A percentile compares a stretch with the other conserved stretches of the same genome.
Evolutionary conservation across 2,888 invertebrate species (phyloP).

Genomic region (Anthophora plumipes): DNA sequence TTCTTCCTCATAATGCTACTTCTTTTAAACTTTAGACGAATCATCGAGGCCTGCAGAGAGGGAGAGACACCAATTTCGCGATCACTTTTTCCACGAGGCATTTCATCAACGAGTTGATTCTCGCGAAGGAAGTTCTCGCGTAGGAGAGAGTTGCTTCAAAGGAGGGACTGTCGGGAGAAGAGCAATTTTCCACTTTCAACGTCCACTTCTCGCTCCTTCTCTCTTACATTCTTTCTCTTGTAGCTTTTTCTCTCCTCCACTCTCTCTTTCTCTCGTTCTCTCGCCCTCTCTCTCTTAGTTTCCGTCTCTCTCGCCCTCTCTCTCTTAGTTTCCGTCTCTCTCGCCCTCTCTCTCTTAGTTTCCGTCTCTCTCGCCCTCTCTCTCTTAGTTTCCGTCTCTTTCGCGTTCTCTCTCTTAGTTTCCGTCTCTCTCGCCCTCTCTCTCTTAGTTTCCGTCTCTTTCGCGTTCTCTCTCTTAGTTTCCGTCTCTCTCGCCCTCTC

Average conservation of each 20-base stretch:
- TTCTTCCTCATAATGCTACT: neutral
- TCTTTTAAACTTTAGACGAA: neutral
- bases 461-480: no score
- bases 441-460: no score
- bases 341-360: neutral
- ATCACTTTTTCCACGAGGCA: conserved; percentile 4
- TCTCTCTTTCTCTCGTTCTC: neutral
- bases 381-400: no score
- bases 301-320: neutral
- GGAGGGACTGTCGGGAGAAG: neutral
- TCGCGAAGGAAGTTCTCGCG: neutral
- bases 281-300: neutral
- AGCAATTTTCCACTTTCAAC: conserved; percentile 2
- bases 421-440: no score
- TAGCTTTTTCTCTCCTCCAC: no score
- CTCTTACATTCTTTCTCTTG: no score
- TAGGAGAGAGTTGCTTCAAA: neutral
- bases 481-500: no score
- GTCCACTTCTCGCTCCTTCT: no score
- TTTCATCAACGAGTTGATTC: conserved; percentile 11
- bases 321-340: no score
- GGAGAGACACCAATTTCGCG: neutral
- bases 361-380: neutral
- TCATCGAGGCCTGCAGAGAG: neutral
- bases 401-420: no score